Evolutionary conservation across 37 sponge, comb jelly and placozoan species (phyloP), one percentile per base, ranked within the genome.

Genomic region (Theonella swinhoei): DNA sequence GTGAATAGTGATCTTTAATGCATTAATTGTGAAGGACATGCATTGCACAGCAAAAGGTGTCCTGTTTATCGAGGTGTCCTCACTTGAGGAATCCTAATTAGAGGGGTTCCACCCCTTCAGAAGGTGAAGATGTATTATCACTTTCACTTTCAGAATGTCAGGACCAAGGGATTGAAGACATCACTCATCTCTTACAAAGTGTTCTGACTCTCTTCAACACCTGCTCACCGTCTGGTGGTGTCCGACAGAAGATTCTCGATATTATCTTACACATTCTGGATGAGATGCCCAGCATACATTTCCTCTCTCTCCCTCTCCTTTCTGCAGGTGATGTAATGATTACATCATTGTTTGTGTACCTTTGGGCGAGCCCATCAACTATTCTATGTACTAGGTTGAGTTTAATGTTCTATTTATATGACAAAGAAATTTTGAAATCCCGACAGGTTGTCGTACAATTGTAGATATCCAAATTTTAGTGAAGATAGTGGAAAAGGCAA

Each of bases 291-390:
- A 74, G 78, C 40, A 64, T 41, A 11, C 69, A 85, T 11, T 39
- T 85, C 24, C 32, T 93, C 19, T 19, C 79, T 24, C 41, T 89
- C 9, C 83, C 82, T 0, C 66, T 65, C 34, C 83, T 89, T 72
- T 86, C 82, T 42, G 93, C 93, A 81, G 87, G 93, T 93, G 39
- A 43, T 75, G n/a, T n/a, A n/a, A n/a, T n/a, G n/a, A n/a, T n/a
- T n/a, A n/a, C n/a, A n/a, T n/a, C n/a, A n/a, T n/a, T n/a, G n/a
- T n/a, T n/a, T n/a, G n/a, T n/a, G n/a, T n/a, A n/a, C n/a, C n/a
- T n/a, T n/a, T n/a, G n/a, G n/a, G n/a, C n/a, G n/a, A n/a, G n/a
- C n/a, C n/a, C n/a, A n/a, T n/a, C n/a, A n/a, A n/a, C n/a, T n/a
- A n/a, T n/a, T n/a, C n/a, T n/a, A n/a, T n/a, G n/a, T n/a, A n/a